Conservation (phyloP, 2,797 vertebrate genomes). For the Pyrocephalus nanus region DNA sequence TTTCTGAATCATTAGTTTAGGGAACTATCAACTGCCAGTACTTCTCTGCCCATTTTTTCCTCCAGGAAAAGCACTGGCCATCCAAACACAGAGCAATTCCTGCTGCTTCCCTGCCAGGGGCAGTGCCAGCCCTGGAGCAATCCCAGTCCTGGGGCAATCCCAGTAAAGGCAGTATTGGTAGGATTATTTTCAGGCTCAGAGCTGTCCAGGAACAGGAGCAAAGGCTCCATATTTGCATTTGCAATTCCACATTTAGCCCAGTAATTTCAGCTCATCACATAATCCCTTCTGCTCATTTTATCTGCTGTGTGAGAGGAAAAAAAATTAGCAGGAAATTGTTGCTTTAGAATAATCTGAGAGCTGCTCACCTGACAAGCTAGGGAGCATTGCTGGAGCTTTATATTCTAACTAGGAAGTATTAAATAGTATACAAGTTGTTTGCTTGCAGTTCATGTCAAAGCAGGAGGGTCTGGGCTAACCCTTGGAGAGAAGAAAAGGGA, state of each 20-base stretch:
- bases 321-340: background rate
- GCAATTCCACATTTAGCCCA: background rate
- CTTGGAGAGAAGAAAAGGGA: slow-evolving; percentile 25
- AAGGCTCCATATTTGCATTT: background rate
- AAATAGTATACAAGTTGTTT: slow-evolving; percentile 12
- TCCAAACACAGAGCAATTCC: background rate
- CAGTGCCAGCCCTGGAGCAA: background rate
- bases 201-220: background rate
- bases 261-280: slow-evolving; percentile 10
- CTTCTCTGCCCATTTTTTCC: background rate
- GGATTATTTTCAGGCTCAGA: background rate
- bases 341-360: background rate
- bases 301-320: background rate
- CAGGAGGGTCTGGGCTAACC: slow-evolving; percentile 16
- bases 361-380: background rate
- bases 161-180: background rate
- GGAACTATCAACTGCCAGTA: background rate
- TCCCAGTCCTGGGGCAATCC: background rate
- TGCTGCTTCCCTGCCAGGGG: background rate
- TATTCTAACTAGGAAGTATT: background rate
- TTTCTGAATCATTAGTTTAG: background rate
- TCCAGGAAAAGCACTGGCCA: background rate
- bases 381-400: background rate
- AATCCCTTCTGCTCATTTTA: slow-evolving; percentile 7
- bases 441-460: slow-evolving; percentile 15